A percentile compares a stretch with the other conserved stretches of the same genome.
These are phyloP conservation scores for Ciconia maguari DNA, from an alignment of 2,113 vertebrate genomes.

Conservation along the genomic window DNA sequence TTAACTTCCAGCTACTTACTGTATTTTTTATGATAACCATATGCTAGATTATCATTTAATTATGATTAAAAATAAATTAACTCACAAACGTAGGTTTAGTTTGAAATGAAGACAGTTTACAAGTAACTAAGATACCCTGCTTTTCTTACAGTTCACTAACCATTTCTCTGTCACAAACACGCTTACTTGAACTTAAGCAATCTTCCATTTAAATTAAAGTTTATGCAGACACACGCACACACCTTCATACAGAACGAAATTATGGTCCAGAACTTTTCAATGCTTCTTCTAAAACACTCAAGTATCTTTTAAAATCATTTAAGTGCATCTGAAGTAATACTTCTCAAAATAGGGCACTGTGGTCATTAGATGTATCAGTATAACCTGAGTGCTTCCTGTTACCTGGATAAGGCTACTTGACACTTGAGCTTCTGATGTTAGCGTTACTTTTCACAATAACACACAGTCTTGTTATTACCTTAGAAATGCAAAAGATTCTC, in stretches of 20 bases:
- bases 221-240: not conserved
- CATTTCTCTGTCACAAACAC: not conserved
- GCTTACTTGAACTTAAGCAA: not conserved
- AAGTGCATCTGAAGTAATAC: not conserved
- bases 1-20: not conserved
- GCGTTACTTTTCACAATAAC: rapidly evolving
- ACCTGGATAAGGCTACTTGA: not conserved
- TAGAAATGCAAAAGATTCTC: not conserved
- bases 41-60: not conserved
- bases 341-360: not conserved
- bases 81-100: not conserved
- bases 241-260: not conserved
- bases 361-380: not conserved
- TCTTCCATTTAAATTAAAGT: not conserved
- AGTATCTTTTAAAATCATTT: not conserved
- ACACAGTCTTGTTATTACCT: not conserved
- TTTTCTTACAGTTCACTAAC: not conserved
- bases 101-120: not conserved
- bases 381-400: not conserved
- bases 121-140: not conserved
- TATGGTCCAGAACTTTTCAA: not conserved
- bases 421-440: not conserved
- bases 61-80: not conserved
- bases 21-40: conserved; percentile 1
- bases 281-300: not conserved